Base-by-base conservation (phyloP, 1,140 invertebrate genomes). In the Melipona quadrifasciata region DNA sequence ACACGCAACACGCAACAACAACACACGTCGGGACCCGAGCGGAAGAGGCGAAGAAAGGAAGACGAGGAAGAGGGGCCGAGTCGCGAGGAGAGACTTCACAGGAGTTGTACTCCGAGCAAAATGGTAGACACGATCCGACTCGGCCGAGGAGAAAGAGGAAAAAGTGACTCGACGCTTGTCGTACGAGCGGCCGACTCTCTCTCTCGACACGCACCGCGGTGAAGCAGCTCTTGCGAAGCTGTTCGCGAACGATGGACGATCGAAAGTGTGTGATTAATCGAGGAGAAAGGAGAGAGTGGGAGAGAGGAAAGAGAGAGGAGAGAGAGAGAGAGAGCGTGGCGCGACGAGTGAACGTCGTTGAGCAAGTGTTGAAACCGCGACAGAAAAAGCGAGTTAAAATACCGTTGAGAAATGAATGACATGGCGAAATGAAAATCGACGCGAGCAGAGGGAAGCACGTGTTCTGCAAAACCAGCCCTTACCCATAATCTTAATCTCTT, bases 401-500 rank as follows among this genome's bases (percentile, higher is more conserved):
- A 0, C 39, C 6, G 24, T 73, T n/a, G 71, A 73, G 58, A 14
- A 24, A 31, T 31, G 79, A 64, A 70, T 27, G 5, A 5, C 16
- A 55, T 24, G 31, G 39, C 19, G 55, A 55, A 61, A 67, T 51
- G 82, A 86, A 84, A 85, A 87, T 90, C 79, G 53, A 79, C 51
- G 16, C 5, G 64, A 80, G 77, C 72, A 77, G 71, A 87, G 68
- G 61, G 55, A 58, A 71, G 79, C 79, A 57, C 87, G 83, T 77
- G 19, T 55, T 70, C 88, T 91, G 92, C 92, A 90, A 93, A 90
- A 90, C 90, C 86, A 84, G 86, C 89, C 91, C 91, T 89, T 67
- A 93, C 88, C 91, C 93, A 94, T 94, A 94, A 95, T 95, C 93
- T 95, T 95, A 95, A 95, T 95, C 94, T 95, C 92, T 92, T 95